Evolutionary conservation across 2,797 vertebrate species (phyloP).

Genomic region (Sarcoramphus papa): DNA sequence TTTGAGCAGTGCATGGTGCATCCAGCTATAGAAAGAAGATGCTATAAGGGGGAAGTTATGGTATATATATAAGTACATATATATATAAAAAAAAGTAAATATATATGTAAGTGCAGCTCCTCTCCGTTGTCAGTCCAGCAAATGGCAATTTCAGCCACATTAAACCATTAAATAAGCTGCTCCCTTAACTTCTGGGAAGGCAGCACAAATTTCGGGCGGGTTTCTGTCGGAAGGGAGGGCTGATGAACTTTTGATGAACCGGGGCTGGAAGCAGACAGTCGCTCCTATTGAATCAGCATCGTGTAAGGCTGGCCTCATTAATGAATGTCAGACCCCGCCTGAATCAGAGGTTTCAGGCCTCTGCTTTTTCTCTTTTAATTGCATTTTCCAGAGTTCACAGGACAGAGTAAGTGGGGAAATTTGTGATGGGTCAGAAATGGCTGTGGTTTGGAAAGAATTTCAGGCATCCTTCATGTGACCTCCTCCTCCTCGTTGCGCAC

Average conservation of each 20-base stretch:
- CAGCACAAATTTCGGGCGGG: not conserved
- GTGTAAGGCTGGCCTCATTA: conserved; percentile 42
- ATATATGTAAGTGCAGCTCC: not conserved
- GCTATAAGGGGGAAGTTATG: not conserved
- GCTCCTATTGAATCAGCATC: conserved; percentile 45
- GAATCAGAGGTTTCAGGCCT: conserved; percentile 39
- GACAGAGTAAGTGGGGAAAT: conserved; percentile 48
- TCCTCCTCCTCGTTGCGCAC: conserved; percentile 51
- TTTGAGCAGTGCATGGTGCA: not conserved
- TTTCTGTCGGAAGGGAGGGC: conserved; percentile 16
- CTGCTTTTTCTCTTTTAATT: conserved; percentile 64
- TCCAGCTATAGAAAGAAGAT: not conserved
- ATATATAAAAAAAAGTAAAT: too few species aligned
- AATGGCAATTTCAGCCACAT: not conserved
- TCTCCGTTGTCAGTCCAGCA: not conserved
- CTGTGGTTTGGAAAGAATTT: conserved; percentile 75
- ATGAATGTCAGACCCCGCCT: conserved; percentile 14
- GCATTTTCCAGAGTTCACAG: conserved; percentile 59
- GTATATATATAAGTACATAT: too few species aligned
- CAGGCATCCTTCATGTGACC: conserved; percentile 65
- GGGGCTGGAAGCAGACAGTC: conserved; percentile 34
- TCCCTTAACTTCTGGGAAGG: conserved; percentile 7
- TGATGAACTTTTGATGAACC: conserved; percentile 62
- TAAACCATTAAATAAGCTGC: not conserved
- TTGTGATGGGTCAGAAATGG: conserved; percentile 55